Percentiles rank a stretch among this genome's conserved stretches.
These are phyloP conservation scores for Rostratula benghalensis DNA, from an alignment of 2,113 vertebrate species.

Conservation along the genomic window DNA sequence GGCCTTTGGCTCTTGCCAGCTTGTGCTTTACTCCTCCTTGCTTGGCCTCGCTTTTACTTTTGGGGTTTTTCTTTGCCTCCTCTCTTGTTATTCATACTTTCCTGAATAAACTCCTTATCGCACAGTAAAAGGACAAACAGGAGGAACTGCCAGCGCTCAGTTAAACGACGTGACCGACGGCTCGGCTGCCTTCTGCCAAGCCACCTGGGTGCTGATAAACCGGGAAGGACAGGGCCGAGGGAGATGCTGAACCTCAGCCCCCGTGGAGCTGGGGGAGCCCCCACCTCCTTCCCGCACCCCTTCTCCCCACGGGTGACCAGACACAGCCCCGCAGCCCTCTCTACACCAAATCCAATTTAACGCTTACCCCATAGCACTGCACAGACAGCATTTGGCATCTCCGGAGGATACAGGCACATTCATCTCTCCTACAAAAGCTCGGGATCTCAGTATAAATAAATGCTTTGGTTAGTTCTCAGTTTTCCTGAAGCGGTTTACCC, in stretches of 20 bases:
- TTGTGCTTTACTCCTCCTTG: neutral
- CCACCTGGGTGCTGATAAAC: neutral
- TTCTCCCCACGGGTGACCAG: neutral
- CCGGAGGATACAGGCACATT: neutral
- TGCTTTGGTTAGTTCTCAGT: neutral
- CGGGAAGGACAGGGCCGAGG: neutral
- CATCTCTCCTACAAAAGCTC: neutral
- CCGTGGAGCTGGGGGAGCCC: neutral
- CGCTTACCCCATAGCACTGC: neutral
- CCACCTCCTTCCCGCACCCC: neutral
- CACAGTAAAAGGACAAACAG: neutral
- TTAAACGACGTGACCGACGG: neutral
- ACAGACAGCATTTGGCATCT: neutral
- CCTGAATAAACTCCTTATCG: neutral
- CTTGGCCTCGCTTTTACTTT: slow-evolving; percentile 31
- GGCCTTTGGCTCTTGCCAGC: slow-evolving; percentile 44
- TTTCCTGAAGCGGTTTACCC: slow-evolving; percentile 48
- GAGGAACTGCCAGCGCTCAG: neutral
- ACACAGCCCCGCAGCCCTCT: neutral
- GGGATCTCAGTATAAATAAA: slow-evolving; percentile 11
- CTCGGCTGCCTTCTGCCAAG: neutral
- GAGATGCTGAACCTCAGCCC: neutral
- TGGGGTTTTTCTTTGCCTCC: slow-evolving; percentile 35
- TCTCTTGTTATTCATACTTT: neutral
- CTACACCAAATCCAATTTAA: neutral